Base-by-base conservation (phyloP, 2,113 vertebrate genomes). In the Nicator chloris region DNA sequence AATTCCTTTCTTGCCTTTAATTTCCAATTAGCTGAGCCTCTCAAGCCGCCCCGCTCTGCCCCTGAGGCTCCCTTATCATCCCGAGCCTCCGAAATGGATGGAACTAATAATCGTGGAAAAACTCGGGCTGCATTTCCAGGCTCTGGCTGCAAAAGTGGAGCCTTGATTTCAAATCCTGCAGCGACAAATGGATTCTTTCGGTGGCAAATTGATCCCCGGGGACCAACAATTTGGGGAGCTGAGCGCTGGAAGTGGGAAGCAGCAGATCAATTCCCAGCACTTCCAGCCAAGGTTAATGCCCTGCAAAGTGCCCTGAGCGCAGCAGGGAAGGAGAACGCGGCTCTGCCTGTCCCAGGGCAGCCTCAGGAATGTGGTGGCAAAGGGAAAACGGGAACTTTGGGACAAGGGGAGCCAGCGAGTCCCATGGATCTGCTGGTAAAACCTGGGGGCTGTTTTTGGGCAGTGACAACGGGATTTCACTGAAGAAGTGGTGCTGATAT, bases 21-120 rank as follows among this genome's bases (percentile, higher is more conserved):
- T 95, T 95, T 88, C 92, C 96, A 96, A 93, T 96, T 96, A 96
- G 95, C 94, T 82, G 82, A 94, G 90, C 76, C 90, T 94, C 82
- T 61, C 7, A 13, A 93, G 88, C 45, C 84, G 82, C 85, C 68
- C 64, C 28, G 66, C 93, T 68, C 79, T 96, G 90, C 75, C 95
- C 90, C 82, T 17, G 87, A 88, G 95, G 95, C 90, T 83, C 11
- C 23, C 71, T 71, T 93, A 92, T 93, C 90, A 60, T 75, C 72
- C 53, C 10, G 22, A 71, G 94, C 96, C 80, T 47, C 94, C 7
- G 22, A 92, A 96, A 96, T 96, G 45, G 95, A 92, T 92, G 92
- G 78, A 81, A 73, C 85, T 88, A 95, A 96, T 96, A 66, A 90
- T 86, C 12, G 2, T 87, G 94, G 71, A 27, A 13, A 79, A 88